Base-by-base conservation (phyloP, 2,888 invertebrate genomes). In the Timema podura region DNA sequence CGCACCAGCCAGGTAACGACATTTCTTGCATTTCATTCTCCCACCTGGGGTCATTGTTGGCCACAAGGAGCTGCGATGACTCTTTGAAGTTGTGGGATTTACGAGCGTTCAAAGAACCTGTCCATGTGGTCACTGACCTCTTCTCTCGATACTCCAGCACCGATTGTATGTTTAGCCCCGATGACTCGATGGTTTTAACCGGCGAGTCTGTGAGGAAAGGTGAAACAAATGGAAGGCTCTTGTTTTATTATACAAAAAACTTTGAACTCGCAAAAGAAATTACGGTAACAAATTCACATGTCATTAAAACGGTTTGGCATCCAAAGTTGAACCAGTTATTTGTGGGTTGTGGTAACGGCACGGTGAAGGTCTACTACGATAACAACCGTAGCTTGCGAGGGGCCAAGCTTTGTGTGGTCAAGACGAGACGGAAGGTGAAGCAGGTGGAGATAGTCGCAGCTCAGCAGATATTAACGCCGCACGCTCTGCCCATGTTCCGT, bases 321-420 rank as follows among this genome's bases (percentile, higher is more conserved):
- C 93, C 98, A 0, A 95, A 96, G 79, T 82, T 99, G n/a, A 98
- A 99, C 79, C 99, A 99, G 80, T 89, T 99, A 59, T 93, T 98
- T 74, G 89, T 95, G 0, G 94, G 96, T 0, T 93, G 94, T 75
- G 95, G 95, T 0, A 93, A 96, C 79, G 98, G 98, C 0, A 84
- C 87, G 0, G 90, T 96, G 0, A 94, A 95, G 77, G 91, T 96
- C 69, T 95, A 91, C 79, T 99, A 97, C 77, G 97, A 98, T 78
- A 90, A 92, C 0, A 88, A 90, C 70, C 87, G 88, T 61, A 97
- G 96, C 78, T 85, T 93, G 70, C 85, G 96, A 6, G 98, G 98
- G 0, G 97, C 97, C 0, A 93, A 95, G 77, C 81, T 96, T 0
- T 97, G 96, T 78, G 92, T 92, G 5, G 88, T 91, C 0, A 96